Evolutionary conservation across 2,888 invertebrate genomes (phyloP).

Genomic region (Archaeoteleia sp.): DNA sequence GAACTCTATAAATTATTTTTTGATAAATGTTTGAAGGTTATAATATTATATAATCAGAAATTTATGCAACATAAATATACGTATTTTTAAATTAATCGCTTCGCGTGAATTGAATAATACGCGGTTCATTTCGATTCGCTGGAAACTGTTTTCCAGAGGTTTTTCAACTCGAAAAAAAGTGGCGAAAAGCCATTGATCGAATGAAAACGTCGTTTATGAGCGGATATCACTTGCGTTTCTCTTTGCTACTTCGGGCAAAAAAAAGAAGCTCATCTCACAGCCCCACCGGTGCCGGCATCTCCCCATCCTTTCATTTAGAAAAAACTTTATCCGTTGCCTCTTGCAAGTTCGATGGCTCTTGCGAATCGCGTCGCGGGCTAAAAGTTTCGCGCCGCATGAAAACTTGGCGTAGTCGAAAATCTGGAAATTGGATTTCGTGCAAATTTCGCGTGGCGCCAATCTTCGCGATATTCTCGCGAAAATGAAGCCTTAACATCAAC

Average conservation of each 20-base stretch:
- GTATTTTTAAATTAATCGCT: constrained; percentile 3
- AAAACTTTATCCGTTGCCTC: constrained; percentile 44
- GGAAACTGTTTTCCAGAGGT: constrained; percentile 7
- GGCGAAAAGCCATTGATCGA: constrained; percentile 24
- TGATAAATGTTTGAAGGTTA: too few species aligned
- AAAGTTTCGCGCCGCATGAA: constrained; percentile 41
- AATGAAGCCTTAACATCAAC: constrained; percentile 50
- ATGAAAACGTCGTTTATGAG: constrained; percentile 42
- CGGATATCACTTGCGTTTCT: constrained; percentile 39
- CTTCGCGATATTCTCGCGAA: constrained; percentile 50
- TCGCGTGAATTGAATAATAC: constrained; percentile 4
- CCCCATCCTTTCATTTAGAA: constrained; percentile 27
- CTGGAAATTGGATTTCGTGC: constrained; percentile 50
- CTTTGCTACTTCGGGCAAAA: constrained; percentile 23
- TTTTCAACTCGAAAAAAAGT: constrained; percentile 3
- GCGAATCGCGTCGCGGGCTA: constrained; percentile 40
- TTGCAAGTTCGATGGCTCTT: constrained; percentile 37
- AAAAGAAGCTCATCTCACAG: constrained; percentile 23
- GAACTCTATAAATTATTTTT: too few species aligned
- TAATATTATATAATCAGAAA: too few species aligned
- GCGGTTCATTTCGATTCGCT: constrained; percentile 13
- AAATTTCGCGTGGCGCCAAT: constrained; percentile 51
- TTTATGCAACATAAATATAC: background rate
- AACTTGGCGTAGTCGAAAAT: constrained; percentile 50
- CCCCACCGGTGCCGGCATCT: background rate